Conservation (phyloP, 2,113 vertebrate genomes). For the Indicator maculatus region DNA sequence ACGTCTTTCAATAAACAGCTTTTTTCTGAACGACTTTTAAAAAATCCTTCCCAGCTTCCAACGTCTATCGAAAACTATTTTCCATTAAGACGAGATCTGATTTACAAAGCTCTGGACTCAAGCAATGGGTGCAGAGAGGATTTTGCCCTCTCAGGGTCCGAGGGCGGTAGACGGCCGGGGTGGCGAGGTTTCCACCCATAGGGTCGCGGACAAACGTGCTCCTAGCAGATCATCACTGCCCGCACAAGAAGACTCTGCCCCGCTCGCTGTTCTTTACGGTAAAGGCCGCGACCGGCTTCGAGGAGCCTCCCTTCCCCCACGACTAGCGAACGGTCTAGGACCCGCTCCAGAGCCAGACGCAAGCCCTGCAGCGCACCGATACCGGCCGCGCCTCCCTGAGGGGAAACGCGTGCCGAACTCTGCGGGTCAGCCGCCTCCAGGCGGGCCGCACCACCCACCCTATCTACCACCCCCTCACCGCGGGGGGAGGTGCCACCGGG, state of each 20-base stretch:
- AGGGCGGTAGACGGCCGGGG: not conserved
- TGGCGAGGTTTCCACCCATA: rapidly evolving
- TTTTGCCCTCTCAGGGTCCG: not conserved
- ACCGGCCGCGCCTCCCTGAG: rapidly evolving
- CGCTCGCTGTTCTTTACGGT: rapidly evolving
- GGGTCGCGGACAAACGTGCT: rapidly evolving
- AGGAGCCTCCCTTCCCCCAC: not conserved
- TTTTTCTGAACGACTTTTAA: not conserved
- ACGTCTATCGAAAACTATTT: not conserved
- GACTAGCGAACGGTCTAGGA: not conserved
- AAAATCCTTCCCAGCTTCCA: not conserved
- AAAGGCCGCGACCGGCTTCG: not conserved
- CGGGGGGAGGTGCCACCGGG: too few species aligned
- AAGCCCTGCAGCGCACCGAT: rapidly evolving
- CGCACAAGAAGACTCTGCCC: not conserved
- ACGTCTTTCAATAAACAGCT: not conserved
- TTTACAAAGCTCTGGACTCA: not conserved
- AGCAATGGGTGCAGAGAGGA: rapidly evolving
- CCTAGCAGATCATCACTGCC: not conserved
- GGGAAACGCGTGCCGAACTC: rapidly evolving
- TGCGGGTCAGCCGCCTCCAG: rapidly evolving
- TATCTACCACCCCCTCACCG: rapidly evolving
- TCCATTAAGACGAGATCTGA: not conserved
- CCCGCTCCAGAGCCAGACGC: not conserved
- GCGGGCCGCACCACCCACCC: rapidly evolving